Evolutionary conservation across 2,888 invertebrate species (phyloP).

Genomic region (Idaea dimidiata): DNA sequence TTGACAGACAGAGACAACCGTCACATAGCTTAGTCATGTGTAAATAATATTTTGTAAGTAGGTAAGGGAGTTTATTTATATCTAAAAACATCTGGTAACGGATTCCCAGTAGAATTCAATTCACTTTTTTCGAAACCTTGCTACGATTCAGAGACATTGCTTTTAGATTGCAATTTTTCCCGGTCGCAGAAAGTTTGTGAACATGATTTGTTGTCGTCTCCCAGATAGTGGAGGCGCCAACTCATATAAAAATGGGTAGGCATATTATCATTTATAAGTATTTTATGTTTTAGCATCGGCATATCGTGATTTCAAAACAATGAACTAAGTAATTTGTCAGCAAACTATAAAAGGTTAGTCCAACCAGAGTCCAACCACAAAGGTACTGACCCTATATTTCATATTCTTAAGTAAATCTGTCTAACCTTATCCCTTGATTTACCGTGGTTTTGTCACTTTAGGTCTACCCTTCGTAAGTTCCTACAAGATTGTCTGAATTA

Average conservation of each 20-base stretch:
- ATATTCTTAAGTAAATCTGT: not conserved
- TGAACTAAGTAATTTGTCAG: not conserved
- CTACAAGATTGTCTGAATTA: not conserved
- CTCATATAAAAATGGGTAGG: not conserved
- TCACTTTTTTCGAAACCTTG: not conserved
- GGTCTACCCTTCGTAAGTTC: not conserved
- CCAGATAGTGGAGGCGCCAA: not conserved
- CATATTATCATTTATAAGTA: not conserved
- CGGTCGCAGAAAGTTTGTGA: not conserved
- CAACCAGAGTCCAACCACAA: not conserved
- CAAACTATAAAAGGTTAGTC: not conserved
- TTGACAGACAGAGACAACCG: too few species aligned
- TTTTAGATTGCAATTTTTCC: not conserved
- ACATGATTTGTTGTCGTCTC: not conserved
- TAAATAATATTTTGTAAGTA: too few species aligned
- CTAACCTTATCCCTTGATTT: not conserved
- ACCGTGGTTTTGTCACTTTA: not conserved
- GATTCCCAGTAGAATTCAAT: not conserved
- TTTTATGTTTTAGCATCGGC: not conserved
- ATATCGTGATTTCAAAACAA: not conserved
- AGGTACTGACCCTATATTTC: constrained; percentile 27
- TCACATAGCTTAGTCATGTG: too few species aligned
- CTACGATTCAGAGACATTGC: not conserved
- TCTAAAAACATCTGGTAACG: not conserved
- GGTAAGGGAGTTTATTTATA: too few species aligned